Conservation (phyloP, 2,888 invertebrate species). For the Ferrisia virgata region DNA sequence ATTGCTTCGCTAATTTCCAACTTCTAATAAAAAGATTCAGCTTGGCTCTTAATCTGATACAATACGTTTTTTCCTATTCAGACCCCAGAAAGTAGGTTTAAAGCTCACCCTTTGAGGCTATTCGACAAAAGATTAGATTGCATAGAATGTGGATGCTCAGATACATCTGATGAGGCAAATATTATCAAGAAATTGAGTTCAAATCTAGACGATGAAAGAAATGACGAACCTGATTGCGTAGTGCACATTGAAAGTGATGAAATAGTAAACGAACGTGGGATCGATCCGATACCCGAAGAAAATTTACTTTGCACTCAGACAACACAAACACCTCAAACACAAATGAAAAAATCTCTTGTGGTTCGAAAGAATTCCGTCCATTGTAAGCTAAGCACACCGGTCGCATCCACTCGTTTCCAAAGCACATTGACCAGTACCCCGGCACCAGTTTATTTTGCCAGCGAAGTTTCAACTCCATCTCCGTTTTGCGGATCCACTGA, state of each 20-base stretch:
- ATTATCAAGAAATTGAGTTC: neutral
- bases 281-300: slow-evolving; percentile 1
- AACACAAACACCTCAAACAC: slow-evolving; percentile 16
- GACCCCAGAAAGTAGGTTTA: slow-evolving; percentile 39
- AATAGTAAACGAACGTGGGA: slow-evolving; percentile 30
- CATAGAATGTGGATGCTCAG: slow-evolving; percentile 43
- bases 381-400: slow-evolving; percentile 34
- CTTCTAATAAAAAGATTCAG: neutral
- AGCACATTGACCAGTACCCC: slow-evolving; percentile 40
- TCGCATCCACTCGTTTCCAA: neutral
- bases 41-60: neutral
- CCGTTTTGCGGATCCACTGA: slow-evolving; percentile 47
- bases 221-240: neutral
- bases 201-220: neutral
- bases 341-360: neutral
- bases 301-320: neutral
- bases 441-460: slow-evolving; percentile 27
- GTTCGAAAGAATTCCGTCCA: slow-evolving; percentile 32
- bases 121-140: slow-evolving; percentile 44
- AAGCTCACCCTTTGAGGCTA: slow-evolving; percentile 27
- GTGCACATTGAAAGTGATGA: neutral
- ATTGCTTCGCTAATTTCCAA: neutral
- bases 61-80: slow-evolving; percentile 31
- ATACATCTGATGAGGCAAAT: slow-evolving; percentile 38
- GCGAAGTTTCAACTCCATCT: slow-evolving; percentile 46